These are phyloP conservation scores for Urosaurus nigricauda DNA, from an alignment of 2,797 vertebrate genomes.

Conservation along the genomic window DNA sequence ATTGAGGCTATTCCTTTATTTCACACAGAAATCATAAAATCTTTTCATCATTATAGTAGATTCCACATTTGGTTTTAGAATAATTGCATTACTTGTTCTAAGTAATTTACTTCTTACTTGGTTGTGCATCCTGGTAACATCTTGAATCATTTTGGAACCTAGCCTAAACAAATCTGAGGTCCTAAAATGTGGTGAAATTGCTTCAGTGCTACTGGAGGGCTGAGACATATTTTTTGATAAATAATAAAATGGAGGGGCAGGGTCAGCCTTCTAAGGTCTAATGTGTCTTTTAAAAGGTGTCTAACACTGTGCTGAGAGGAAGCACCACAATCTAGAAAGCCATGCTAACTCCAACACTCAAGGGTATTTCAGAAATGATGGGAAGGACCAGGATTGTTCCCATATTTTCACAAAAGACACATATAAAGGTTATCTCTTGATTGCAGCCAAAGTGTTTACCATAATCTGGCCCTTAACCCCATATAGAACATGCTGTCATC, in stretches of 20 bases:
- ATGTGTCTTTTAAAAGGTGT: too few relatives aligned
- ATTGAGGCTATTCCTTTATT: not conserved
- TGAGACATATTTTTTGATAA: too few relatives aligned
- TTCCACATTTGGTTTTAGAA: not conserved
- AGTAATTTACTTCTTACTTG: not conserved
- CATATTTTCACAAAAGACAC: not conserved
- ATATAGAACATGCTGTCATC: too few relatives aligned
- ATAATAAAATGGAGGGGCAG: too few relatives aligned
- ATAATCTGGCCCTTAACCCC: too few relatives aligned
- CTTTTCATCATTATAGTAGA: not conserved
- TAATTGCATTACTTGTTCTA: not conserved
- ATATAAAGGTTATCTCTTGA: not conserved
- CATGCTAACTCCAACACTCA: not conserved
- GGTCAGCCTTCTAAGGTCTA: too few relatives aligned
- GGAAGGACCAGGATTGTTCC: not conserved
- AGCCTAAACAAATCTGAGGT: too few relatives aligned
- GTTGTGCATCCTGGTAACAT: slow-evolving; percentile 36
- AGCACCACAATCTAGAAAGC: not conserved
- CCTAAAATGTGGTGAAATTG: too few relatives aligned
- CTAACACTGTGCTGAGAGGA: not conserved
- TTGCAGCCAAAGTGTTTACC: too few relatives aligned
- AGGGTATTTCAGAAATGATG: not conserved
- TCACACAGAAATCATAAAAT: not conserved
- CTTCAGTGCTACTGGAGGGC: too few relatives aligned
- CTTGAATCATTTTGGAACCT: not conserved